Conservation (phyloP, 2,888 invertebrate species). For the Minunthozetes semirufus region DNA sequence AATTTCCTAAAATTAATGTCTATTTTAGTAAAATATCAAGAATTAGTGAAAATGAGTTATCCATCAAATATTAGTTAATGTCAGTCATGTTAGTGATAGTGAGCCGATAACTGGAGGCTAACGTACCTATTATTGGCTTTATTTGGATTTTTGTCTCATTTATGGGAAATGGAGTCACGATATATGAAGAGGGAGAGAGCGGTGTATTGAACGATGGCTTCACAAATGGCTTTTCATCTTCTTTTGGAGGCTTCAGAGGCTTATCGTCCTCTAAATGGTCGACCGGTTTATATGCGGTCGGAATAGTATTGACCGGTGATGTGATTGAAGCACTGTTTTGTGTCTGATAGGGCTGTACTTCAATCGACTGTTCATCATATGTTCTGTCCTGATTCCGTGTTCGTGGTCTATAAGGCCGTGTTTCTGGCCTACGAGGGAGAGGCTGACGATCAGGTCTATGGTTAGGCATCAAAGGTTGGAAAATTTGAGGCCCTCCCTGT, state of each 20-base stretch:
- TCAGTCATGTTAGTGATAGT: not conserved
- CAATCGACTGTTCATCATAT: not conserved
- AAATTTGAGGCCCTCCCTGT: not conserved
- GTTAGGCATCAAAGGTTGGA: constrained; percentile 2
- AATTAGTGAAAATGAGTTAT: not conserved
- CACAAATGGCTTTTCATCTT: not conserved
- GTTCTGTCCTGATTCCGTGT: not conserved
- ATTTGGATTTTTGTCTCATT: not conserved
- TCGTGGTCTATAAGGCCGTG: not conserved
- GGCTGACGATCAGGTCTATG: not conserved
- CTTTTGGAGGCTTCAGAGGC: too few species aligned
- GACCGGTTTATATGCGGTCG: not conserved
- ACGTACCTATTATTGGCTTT: constrained; percentile 4
- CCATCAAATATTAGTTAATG: not conserved
- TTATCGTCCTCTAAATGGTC: not conserved
- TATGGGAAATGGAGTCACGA: not conserved
- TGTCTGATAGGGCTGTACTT: constrained; percentile 3
- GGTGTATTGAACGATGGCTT: not conserved
- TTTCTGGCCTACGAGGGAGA: not conserved
- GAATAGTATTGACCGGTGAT: not conserved
- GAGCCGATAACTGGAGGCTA: not conserved
- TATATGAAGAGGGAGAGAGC: not conserved
- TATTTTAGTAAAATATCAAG: not conserved
- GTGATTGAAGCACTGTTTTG: not conserved
- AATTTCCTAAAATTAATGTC: not conserved